A percentile compares a stretch with the other conserved stretches of the same genome.
These are phyloP conservation scores for Oncopeltus fasciatus DNA, from an alignment of 1,140 invertebrate species.

Conservation along the genomic window DNA sequence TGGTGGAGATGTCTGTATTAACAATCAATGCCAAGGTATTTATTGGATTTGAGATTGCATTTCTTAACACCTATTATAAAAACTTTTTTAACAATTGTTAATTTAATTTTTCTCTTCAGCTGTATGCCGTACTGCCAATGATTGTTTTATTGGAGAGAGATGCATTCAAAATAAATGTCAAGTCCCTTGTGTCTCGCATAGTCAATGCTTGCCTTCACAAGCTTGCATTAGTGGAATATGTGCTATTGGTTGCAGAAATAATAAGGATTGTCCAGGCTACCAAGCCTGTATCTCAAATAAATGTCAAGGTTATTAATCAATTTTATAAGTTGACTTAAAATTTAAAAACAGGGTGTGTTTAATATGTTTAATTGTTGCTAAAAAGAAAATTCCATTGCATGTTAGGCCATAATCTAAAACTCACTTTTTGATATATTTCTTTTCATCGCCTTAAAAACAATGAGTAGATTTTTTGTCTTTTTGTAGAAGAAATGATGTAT, in stretches of 20 bases:
- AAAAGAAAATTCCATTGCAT: no score
- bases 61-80: not conserved
- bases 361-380: no score
- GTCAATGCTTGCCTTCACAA: constrained; percentile 60
- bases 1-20: constrained; percentile 55
- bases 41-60: not conserved
- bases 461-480: no score
- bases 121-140: constrained; percentile 57
- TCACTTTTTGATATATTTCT: no score
- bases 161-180: constrained; percentile 65
- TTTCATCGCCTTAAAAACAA: no score
- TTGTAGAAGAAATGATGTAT: no score
- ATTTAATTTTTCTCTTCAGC: constrained; percentile 31
- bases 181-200: constrained; percentile 58
- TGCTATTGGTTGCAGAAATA: constrained; percentile 63
- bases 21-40: constrained; percentile 59
- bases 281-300: constrained; percentile 70
- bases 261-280: constrained; percentile 57
- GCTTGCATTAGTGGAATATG: constrained; percentile 69
- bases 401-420: no score
- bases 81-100: not conserved
- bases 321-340: no score
- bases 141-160: constrained; percentile 65
- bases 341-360: no score
- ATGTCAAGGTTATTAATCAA: constrained; percentile 45